Conservation (phyloP, 2,113 vertebrate genomes). For the Entelurus aequoreus region DNA sequence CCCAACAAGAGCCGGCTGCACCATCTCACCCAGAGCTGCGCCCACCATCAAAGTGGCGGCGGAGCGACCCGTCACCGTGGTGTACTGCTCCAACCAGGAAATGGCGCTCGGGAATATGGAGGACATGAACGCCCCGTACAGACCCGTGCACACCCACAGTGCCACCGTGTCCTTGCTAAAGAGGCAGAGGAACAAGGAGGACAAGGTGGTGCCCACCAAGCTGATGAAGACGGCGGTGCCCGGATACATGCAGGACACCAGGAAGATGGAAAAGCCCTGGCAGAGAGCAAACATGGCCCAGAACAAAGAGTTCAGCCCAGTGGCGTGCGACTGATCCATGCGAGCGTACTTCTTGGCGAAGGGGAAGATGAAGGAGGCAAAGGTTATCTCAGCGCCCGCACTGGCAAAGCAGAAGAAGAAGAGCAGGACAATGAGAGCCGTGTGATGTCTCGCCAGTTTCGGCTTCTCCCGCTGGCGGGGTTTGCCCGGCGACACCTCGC, state of each 20-base stretch:
- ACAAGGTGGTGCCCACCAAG: conserved; percentile 70
- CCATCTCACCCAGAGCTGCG: conserved; percentile 87
- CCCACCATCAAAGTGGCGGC: conserved; percentile 83
- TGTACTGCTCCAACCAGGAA: conserved; percentile 94
- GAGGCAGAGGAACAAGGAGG: conserved; percentile 75
- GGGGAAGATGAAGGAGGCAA: conserved; percentile 87
- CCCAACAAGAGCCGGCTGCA: conserved; percentile 77
- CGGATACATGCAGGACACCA: conserved; percentile 75
- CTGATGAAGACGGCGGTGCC: conserved; percentile 84
- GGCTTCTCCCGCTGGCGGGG: conserved; percentile 41
- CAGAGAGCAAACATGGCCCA: conserved; percentile 82
- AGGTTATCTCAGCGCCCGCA: conserved; percentile 86
- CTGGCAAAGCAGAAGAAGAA: conserved; percentile 87
- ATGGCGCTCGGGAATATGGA: conserved; percentile 87
- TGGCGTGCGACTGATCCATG: conserved; percentile 73
- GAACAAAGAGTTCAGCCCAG: conserved; percentile 84
- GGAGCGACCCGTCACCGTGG: conserved; percentile 71
- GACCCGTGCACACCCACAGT: conserved; percentile 76
- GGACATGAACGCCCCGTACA: conserved; percentile 88
- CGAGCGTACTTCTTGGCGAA: conserved; percentile 70
- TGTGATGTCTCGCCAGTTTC: conserved; percentile 74
- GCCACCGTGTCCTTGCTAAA: conserved; percentile 49
- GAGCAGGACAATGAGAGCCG: conserved; percentile 74
- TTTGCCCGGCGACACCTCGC: conserved; percentile 43
- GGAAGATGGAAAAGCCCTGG: conserved; percentile 81